phyloP scores from a whole-genome alignment of 2,797 vertebrate species.

The Knipowitschia caucasica region DNA sequence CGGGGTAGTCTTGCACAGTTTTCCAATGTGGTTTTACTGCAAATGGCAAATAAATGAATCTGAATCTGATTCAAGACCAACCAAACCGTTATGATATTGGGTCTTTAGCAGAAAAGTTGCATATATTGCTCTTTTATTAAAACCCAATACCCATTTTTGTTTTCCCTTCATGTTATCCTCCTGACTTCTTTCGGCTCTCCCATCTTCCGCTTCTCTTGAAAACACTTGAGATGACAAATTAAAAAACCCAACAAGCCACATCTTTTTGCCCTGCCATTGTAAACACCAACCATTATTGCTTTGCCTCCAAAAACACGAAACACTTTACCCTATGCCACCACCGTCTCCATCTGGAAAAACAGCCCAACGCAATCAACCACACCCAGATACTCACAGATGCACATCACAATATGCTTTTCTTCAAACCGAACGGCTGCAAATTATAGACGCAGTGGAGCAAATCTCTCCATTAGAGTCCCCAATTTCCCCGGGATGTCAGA shows the following conservation, averaged over 20 bases:
- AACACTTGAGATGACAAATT: conserved; percentile 20
- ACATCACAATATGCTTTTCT: conserved; percentile 22
- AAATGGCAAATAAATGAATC: too few species aligned
- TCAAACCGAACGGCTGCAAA: conserved; percentile 23
- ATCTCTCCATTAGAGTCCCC: conserved; percentile 23
- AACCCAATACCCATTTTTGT: background rate
- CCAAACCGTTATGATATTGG: too few species aligned
- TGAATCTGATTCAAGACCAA: too few species aligned
- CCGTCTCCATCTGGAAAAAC: conserved; percentile 1
- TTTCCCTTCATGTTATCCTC: background rate
- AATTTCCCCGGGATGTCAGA: conserved; percentile 16
- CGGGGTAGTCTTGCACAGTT: too few species aligned
- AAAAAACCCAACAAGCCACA: conserved; percentile 20
- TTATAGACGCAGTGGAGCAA: conserved; percentile 20
- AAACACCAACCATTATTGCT: conserved; percentile 23
- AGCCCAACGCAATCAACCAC: conserved; percentile 12
- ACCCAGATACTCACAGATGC: conserved; percentile 18
- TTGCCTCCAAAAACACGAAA: conserved; percentile 6
- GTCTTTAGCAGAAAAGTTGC: too few species aligned
- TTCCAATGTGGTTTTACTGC: too few species aligned
- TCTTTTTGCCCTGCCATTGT: conserved; percentile 16
- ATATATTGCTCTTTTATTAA: too few species aligned
- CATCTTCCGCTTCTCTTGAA: conserved; percentile 7
- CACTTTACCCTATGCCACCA: background rate
- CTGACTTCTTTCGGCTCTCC: background rate